phyloP scores from a whole-genome alignment of 2,888 invertebrate species.

The Sminthurinus aureus region DNA sequence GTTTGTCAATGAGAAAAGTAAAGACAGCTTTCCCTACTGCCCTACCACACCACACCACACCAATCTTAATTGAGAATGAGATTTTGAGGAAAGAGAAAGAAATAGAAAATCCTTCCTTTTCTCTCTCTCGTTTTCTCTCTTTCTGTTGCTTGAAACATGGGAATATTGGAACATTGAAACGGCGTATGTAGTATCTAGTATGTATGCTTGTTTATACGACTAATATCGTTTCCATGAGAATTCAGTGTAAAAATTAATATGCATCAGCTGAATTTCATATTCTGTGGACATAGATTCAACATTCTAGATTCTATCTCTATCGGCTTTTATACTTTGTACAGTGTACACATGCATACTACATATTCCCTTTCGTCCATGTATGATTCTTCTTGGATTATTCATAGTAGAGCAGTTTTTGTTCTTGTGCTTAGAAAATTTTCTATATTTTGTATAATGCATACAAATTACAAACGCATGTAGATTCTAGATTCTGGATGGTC shows the following conservation, averaged over 20 bases:
- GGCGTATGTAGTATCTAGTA: not conserved
- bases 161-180: not conserved
- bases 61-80: conserved; percentile 36
- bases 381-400: no score
- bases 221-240: not conserved
- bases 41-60: conserved; percentile 16
- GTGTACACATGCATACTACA: no score
- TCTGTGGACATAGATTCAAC: not conserved
- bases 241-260: conserved; percentile 36
- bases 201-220: not conserved
- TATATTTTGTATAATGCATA: no score
- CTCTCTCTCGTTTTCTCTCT: not conserved
- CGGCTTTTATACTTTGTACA: not conserved
- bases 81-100: conserved; percentile 25
- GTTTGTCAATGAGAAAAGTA: not conserved
- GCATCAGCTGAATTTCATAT: conserved; percentile 34
- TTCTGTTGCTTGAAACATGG: not conserved
- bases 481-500: no score
- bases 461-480: no score
- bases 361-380: no score
- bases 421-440: no score
- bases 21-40: conserved; percentile 2
- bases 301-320: not conserved
- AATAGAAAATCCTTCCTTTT: not conserved
- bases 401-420: no score